Conservation (phyloP, 1,140 invertebrate species). For the roundworm (Caenorhabditis elegans) region WBcel235 BX284602.5:14360501-14361000, state of each 20-base stretch:
- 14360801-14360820: background rate
- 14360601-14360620: conserved; percentile 49
- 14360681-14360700: background rate
- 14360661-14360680: background rate
- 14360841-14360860: too few species aligned
- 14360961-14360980: background rate
- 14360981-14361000: background rate
- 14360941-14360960: background rate
- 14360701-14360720: background rate
- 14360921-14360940: background rate
- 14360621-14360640: conserved; percentile 4
- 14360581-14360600: conserved; percentile 63
- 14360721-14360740: background rate
- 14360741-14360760: background rate
- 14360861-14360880: background rate
- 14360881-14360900: background rate
- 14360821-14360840: background rate
- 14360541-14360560: conserved; percentile 56
- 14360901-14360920: background rate
- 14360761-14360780: background rate
- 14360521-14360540: background rate
- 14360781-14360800: background rate
- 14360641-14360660: background rate
- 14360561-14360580: conserved; percentile 62
- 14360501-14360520: conserved; percentile 39